Percentiles rank a stretch among this genome's conserved stretches.
These are phyloP conservation scores for Melanaphis sacchari DNA, from an alignment of 1,140 invertebrate species.

Conservation along the genomic window DNA sequence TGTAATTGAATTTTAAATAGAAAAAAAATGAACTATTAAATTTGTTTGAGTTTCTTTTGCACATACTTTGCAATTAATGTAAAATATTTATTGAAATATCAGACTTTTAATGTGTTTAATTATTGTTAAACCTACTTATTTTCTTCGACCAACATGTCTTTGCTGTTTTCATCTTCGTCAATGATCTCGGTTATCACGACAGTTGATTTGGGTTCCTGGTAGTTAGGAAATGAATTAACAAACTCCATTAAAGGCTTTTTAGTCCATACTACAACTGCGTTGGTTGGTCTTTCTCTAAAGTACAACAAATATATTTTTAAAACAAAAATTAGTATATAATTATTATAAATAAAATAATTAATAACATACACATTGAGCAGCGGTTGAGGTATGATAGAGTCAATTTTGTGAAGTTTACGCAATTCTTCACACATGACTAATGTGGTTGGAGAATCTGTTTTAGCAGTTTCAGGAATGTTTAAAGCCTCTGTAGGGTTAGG, in stretches of 20 bases:
- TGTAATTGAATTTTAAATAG: constrained; percentile 3
- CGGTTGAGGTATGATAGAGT: constrained; percentile 46
- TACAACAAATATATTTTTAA: not conserved
- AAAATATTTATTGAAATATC: not conserved
- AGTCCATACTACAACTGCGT: constrained; percentile 40
- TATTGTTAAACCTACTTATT: constrained; percentile 39
- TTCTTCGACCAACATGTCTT: not conserved
- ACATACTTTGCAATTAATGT: not conserved
- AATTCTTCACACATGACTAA: constrained; percentile 54
- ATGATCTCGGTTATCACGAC: constrained; percentile 46
- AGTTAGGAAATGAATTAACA: not conserved
- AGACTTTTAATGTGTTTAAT: not conserved
- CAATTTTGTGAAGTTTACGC: constrained; percentile 41
- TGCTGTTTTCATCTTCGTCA: constrained; percentile 1
- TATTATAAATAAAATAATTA: not conserved
- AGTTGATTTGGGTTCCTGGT: not conserved
- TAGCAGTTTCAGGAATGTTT: not conserved
- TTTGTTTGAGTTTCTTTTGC: not conserved
- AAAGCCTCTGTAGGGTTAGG: not conserved
- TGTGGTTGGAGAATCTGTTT: constrained; percentile 37
- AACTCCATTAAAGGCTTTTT: constrained; percentile 14
- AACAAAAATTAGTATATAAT: not conserved
- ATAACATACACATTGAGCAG: constrained; percentile 6
- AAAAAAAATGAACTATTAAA: not conserved
- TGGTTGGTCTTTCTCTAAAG: constrained; percentile 37